These are phyloP conservation scores for Holacanthella duospinosa DNA, from an alignment of 2,888 invertebrate species.

Conservation along the genomic window DNA sequence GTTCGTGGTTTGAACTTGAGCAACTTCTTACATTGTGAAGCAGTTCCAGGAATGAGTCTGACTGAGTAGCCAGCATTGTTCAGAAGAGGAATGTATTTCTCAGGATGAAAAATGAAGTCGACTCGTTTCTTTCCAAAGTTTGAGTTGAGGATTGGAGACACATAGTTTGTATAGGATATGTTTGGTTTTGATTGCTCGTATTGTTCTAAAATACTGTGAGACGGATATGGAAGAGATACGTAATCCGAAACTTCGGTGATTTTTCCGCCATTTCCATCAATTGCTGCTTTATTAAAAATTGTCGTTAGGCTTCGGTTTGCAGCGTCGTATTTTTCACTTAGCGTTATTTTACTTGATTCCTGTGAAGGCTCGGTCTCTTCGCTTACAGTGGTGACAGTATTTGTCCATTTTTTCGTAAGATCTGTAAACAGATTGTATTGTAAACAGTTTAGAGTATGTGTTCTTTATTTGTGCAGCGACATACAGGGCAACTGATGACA, in stretches of 20 bases:
- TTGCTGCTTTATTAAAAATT: background rate
- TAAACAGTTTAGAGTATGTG: too few species aligned
- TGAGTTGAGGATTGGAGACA: slow-evolving; percentile 4
- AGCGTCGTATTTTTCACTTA: too few species aligned
- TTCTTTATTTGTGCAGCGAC: too few species aligned
- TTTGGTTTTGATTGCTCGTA: slow-evolving; percentile 7
- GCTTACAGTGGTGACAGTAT: too few species aligned
- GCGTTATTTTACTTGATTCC: too few species aligned
- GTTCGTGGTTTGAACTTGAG: background rate
- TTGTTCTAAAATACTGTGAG: slow-evolving; percentile 17
- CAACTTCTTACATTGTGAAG: slow-evolving; percentile 3
- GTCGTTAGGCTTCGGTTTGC: background rate
- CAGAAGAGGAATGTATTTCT: slow-evolving; percentile 25
- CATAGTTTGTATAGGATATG: slow-evolving; percentile 15
- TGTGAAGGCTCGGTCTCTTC: too few species aligned
- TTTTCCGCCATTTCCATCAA: background rate
- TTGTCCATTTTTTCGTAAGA: too few species aligned
- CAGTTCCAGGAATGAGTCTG: slow-evolving; percentile 25
- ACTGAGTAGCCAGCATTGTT: slow-evolving; percentile 20
- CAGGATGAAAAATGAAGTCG: slow-evolving; percentile 30
- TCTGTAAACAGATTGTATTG: too few species aligned
- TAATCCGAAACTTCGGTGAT: slow-evolving; percentile 8
- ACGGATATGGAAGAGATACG: slow-evolving; percentile 14
- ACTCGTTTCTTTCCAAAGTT: slow-evolving; percentile 23
- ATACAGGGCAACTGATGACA: too few species aligned